Conservation (phyloP, 64 coral and sea anemone species). For the Porites australiensis region DNA sequence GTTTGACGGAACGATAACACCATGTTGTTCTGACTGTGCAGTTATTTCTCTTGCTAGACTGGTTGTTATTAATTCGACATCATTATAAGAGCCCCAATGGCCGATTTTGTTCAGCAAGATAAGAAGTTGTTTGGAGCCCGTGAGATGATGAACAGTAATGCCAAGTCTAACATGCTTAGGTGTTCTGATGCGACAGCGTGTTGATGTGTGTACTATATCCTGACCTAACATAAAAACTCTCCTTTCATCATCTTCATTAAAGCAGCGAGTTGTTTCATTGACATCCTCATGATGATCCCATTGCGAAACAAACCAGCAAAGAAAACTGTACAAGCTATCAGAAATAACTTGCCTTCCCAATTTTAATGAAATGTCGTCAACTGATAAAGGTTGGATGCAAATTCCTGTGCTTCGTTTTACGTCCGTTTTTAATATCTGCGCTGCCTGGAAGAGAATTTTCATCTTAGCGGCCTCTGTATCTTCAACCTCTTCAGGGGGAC, state of each 20-base stretch:
- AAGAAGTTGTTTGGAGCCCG: slow-evolving; percentile 5
- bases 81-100: slow-evolving; percentile 3
- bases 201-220: slow-evolving; percentile 22
- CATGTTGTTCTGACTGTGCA: slow-evolving; percentile 34
- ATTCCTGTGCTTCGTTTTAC: slow-evolving; percentile 28
- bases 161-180: slow-evolving; percentile 31
- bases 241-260: slow-evolving; percentile 34
- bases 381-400: background rate
- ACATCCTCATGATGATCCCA: background rate
- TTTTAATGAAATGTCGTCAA: slow-evolving; percentile 2
- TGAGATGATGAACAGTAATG: background rate
- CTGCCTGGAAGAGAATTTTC: background rate
- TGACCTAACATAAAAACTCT: slow-evolving; percentile 27
- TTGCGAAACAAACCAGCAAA: slow-evolving; percentile 3
- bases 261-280: background rate
- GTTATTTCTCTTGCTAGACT: slow-evolving; percentile 43
- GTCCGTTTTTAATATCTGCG: background rate
- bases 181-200: background rate
- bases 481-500: background rate
- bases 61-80: background rate
- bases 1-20: slow-evolving; percentile 65
- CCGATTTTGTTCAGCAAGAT: background rate
- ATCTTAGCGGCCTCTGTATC: slow-evolving; percentile 2
- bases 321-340: slow-evolving; percentile 27
- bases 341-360: slow-evolving; percentile 5